A percentile compares a stretch with the other conserved stretches of the same genome.
These are phyloP conservation scores for Melikaiella ostensackeni DNA, from an alignment of 2,888 invertebrate species.

Conservation along the genomic window DNA sequence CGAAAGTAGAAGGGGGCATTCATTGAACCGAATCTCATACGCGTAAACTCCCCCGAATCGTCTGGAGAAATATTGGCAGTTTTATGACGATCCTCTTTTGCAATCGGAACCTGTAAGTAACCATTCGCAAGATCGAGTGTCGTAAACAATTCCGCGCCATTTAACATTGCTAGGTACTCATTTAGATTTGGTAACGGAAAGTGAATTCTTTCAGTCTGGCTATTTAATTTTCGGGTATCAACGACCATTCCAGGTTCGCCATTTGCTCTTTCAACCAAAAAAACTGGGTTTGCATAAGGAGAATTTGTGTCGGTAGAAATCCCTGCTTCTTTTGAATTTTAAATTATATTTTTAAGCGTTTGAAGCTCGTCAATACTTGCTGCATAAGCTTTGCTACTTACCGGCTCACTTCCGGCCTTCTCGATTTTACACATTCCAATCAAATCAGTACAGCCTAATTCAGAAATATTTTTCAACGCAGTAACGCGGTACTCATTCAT, in stretches of 20 bases:
- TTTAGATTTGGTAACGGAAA: slow-evolving; percentile 45
- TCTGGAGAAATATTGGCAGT: slow-evolving; percentile 43
- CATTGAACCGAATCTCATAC: slow-evolving; percentile 57
- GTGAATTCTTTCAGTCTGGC: slow-evolving; percentile 36
- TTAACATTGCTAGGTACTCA: slow-evolving; percentile 35
- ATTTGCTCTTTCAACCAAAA: background rate
- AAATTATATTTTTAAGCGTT: slow-evolving; percentile 16
- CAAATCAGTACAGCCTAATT: slow-evolving; percentile 35
- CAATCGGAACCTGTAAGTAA: slow-evolving; percentile 46
- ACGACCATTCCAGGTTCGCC: slow-evolving; percentile 22
- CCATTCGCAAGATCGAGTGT: slow-evolving; percentile 45
- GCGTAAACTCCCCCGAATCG: slow-evolving; percentile 42
- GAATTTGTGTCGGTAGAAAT: slow-evolving; percentile 33
- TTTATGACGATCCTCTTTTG: slow-evolving; percentile 35
- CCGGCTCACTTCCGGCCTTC: slow-evolving; percentile 41
- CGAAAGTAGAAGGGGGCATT: slow-evolving; percentile 58
- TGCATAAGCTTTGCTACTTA: slow-evolving; percentile 18
- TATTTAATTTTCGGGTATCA: slow-evolving; percentile 41
- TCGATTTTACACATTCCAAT: slow-evolving; percentile 34
- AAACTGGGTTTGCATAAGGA: background rate
- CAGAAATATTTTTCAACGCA: slow-evolving; percentile 17
- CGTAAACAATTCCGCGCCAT: slow-evolving; percentile 26
- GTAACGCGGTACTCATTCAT: slow-evolving; percentile 16
- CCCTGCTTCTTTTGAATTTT: slow-evolving; percentile 39
- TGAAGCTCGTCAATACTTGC: background rate